Conservation (phyloP, 2,113 vertebrate genomes). For the Uropsilus gracilis region DNA sequence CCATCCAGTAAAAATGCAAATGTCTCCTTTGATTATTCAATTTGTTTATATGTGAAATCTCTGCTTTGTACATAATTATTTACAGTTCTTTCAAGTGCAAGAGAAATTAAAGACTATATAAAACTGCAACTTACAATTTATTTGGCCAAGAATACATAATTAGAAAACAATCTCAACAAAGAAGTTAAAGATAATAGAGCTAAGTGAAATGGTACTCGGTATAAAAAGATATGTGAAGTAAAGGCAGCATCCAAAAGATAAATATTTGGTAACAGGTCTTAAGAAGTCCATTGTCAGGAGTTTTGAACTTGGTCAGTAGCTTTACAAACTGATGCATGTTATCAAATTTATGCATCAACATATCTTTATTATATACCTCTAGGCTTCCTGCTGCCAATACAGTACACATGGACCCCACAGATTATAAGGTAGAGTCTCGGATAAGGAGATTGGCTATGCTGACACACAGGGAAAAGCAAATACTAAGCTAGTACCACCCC, state of each 20-base stretch:
- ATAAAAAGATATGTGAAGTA: not conserved
- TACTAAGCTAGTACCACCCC: not conserved
- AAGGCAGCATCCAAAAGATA: not conserved
- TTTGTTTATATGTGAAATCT: conserved; percentile 4
- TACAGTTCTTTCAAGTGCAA: not conserved
- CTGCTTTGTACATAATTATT: conserved; percentile 17
- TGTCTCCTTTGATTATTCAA: not conserved
- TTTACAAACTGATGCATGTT: not conserved
- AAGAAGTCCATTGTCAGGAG: not conserved
- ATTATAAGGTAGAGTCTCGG: not conserved
- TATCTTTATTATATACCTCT: not conserved
- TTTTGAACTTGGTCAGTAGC: not conserved
- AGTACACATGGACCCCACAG: not conserved
- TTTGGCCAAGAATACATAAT: not conserved
- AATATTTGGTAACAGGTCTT: not conserved
- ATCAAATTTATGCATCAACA: not conserved
- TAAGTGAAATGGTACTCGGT: not conserved
- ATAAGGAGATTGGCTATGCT: not conserved
- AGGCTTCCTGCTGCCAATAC: not conserved
- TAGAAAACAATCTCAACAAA: conserved; percentile 47
- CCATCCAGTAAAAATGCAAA: not conserved
- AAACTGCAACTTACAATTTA: conserved; percentile 44
- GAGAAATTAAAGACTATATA: conserved; percentile 47
- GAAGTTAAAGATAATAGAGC: not conserved
- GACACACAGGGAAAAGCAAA: not conserved